Conservation (phyloP, 2,113 vertebrate genomes). For the Cavia porcellus region DNA sequence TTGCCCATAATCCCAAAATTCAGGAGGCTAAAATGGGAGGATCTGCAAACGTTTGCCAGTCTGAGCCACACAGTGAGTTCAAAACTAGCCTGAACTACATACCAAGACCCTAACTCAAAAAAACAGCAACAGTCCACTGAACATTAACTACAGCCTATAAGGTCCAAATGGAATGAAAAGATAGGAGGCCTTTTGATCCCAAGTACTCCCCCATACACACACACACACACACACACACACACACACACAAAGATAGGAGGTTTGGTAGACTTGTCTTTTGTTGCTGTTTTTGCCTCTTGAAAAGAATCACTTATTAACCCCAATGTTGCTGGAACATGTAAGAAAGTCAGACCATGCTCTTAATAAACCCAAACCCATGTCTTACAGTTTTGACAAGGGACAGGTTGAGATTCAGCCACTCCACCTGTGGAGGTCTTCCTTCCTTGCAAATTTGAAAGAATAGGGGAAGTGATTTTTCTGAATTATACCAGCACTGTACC, state of each 20-base stretch:
- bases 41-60: neutral
- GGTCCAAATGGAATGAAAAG: conserved; percentile 12
- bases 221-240: too few relatives aligned
- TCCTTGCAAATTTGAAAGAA: conserved; percentile 38
- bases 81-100: neutral
- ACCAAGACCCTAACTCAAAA: neutral
- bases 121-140: neutral
- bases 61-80: neutral
- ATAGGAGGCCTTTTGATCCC: neutral
- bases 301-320: conserved; percentile 29
- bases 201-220: too few relatives aligned
- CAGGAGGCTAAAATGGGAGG: neutral
- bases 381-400: conserved; percentile 44
- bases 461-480: conserved; percentile 2
- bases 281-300: neutral
- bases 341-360: conserved; percentile 13
- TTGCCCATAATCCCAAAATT: neutral
- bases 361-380: conserved; percentile 48
- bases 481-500: neutral
- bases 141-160: conserved; percentile 18
- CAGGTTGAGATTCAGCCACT: neutral
- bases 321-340: conserved; percentile 1
- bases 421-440: conserved; percentile 16
- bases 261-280: neutral
- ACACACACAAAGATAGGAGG: neutral